Base-by-base conservation (phyloP, 2,113 vertebrate genomes). In the Bos javanicus region DNA sequence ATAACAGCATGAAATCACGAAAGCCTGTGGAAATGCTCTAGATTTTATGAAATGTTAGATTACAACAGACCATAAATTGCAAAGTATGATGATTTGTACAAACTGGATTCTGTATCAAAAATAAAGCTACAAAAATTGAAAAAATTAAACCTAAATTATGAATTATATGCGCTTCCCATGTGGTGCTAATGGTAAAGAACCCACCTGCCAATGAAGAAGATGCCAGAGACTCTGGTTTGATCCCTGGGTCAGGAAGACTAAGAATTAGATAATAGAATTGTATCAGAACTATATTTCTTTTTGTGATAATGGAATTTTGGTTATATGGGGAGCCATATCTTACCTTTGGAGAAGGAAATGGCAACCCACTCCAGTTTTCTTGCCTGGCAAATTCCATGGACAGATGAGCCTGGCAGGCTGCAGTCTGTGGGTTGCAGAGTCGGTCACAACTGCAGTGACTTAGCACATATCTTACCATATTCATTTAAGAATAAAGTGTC, bases 391-490 rank as follows among this genome's bases (percentile, higher is more conserved):
- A 74, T 23, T 2, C 36, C n/a, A 39, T 39, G 67, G n/a, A 74
- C 67, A 39, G n/a, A 23, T 12, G 5, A 74, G n/a, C 10, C 67
- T 74, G 19, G 19, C 2, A n/a, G 21, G 36, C 25, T 59, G 57
- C 57, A 59, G 57, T 26, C 25, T 11, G 5, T 59, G 57, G 57
- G 23, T 59, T 59, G 57, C 57, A 26, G 67, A 23, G 19, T 74
- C 10, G 1, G n/a, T 74, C 9, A 74, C 67, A 74, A 39, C 19
- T 74, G 10, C 67, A 74, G 10, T 0, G 11, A 21, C 2, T 36
- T 36, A 71, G 19, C n/a, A 71, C 67, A 39, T 74, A 23, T 71
- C 17, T 23, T 74, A 43, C 43, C 6, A 7, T 43, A 76, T 43
- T 76, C 39, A 76, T 43, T 17, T 76, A 43, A 76, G 23, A 76